Evolutionary conservation across 2,888 invertebrate species (phyloP).

Genomic region (Hololepta plana): DNA sequence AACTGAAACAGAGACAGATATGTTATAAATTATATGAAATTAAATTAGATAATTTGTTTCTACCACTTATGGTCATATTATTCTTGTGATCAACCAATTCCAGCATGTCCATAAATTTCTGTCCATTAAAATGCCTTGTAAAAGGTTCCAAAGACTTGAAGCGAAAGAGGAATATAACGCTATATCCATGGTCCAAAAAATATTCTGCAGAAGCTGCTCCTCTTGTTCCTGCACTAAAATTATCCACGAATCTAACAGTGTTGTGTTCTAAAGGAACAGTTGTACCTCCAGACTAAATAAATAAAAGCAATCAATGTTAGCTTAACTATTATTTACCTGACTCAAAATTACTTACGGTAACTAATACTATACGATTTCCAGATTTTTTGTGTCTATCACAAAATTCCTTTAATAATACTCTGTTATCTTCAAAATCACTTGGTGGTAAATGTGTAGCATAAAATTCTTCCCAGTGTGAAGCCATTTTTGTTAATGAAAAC

Average conservation of each 20-base stretch:
- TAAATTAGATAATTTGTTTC: constrained; percentile 5
- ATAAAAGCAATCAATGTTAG: constrained; percentile 4
- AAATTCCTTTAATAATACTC: constrained; percentile 54
- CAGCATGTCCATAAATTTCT: constrained; percentile 64
- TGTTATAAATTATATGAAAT: constrained; percentile 4
- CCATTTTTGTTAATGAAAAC: constrained; percentile 14
- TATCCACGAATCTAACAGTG: constrained; percentile 95
- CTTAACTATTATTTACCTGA: constrained; percentile 2
- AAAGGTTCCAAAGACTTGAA: constrained; percentile 83
- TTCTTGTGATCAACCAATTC: constrained; percentile 33
- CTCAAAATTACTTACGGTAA: constrained; percentile 61
- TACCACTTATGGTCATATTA: constrained; percentile 47
- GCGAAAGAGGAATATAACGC: constrained; percentile 87
- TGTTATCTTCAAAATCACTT: constrained; percentile 55
- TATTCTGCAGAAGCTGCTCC: constrained; percentile 93
- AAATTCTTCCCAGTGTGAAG: constrained; percentile 64
- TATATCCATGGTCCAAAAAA: constrained; percentile 73
- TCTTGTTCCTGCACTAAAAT: constrained; percentile 93
- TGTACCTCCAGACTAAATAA: constrained; percentile 79
- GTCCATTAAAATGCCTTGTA: constrained; percentile 67
- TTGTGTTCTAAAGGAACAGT: constrained; percentile 92
- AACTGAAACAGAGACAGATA: constrained; percentile 29
- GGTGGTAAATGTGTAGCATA: constrained; percentile 64
- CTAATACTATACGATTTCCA: constrained; percentile 52
- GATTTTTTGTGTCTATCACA: constrained; percentile 48